A percentile compares a stretch with the other conserved stretches of the same genome.
These are phyloP conservation scores for Neosalanx taihuensis DNA, from an alignment of 2,797 vertebrate genomes.

Conservation along the genomic window DNA sequence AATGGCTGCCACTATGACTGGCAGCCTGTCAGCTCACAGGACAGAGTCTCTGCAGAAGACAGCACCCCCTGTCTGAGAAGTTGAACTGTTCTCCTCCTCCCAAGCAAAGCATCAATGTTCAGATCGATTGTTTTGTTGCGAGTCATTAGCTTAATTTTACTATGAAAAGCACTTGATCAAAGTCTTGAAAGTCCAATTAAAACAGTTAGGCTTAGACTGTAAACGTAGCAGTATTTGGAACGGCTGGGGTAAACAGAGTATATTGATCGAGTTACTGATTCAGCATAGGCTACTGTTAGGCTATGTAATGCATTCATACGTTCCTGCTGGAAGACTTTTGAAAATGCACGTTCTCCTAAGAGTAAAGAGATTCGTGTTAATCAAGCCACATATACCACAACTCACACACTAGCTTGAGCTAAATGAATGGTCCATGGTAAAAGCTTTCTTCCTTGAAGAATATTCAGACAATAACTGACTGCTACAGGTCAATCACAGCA, in stretches of 20 bases:
- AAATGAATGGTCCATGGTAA: constrained; percentile 19
- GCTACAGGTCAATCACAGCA: constrained; percentile 59
- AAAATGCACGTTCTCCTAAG: not conserved
- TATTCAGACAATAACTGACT: constrained; percentile 51
- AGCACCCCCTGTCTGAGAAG: constrained; percentile 14
- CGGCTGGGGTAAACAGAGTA: constrained; percentile 15
- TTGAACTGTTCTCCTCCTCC: constrained; percentile 9
- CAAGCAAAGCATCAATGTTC: constrained; percentile 37
- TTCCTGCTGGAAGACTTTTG: not conserved
- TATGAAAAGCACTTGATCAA: constrained; percentile 35
- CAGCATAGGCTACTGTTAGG: constrained; percentile 7
- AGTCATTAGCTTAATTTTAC: constrained; percentile 39
- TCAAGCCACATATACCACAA: constrained; percentile 4
- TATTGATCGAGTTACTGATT: constrained; percentile 30
- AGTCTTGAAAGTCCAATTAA: constrained; percentile 40
- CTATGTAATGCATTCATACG: not conserved
- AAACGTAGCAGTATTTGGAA: constrained; percentile 32
- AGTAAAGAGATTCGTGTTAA: not conserved
- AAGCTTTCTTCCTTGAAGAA: constrained; percentile 43
- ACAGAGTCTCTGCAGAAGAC: constrained; percentile 13
- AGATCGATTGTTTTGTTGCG: constrained; percentile 41
- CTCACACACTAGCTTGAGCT: constrained; percentile 21
- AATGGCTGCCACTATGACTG: constrained; percentile 34
- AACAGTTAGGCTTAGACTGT: constrained; percentile 23
- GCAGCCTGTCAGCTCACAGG: constrained; percentile 48